These are phyloP conservation scores for Elaphurus davidianus DNA, from an alignment of 2,113 vertebrate genomes.

Conservation along the genomic window DNA sequence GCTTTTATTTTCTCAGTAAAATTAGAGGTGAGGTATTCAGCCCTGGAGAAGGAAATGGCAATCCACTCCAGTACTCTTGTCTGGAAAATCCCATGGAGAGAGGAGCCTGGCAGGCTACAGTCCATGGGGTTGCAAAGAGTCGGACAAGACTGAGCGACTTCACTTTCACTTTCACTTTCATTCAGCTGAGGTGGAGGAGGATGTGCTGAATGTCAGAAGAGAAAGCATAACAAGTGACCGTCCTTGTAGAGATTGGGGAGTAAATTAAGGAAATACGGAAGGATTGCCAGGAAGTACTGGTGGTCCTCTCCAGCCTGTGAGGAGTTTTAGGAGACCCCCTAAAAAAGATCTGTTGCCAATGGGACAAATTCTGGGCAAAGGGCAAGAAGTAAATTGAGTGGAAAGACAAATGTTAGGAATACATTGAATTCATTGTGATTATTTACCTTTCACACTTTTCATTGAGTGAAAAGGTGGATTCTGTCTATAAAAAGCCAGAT, in stretches of 20 bases:
- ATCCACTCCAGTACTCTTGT: not conserved
- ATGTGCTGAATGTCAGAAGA: not conserved
- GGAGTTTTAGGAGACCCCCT: not conserved
- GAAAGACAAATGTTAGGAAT: not conserved
- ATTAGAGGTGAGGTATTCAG: not conserved
- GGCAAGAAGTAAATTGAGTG: not conserved
- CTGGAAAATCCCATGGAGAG: not conserved
- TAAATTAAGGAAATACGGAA: not conserved
- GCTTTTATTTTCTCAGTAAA: not conserved
- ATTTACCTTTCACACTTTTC: not conserved
- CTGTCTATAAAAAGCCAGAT: not conserved
- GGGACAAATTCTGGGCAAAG: not conserved
- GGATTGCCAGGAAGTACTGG: not conserved
- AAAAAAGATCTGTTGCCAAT: not conserved
- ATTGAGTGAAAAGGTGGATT: not conserved
- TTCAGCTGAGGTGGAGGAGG: not conserved
- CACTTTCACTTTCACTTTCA: not conserved
- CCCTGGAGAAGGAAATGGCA: not conserved
- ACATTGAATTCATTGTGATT: not conserved
- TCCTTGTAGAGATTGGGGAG: not conserved
- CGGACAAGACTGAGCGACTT: fast-evolving
- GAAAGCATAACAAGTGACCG: not conserved
- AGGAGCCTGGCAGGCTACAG: not conserved
- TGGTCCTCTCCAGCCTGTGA: not conserved
- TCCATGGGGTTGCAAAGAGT: not conserved